Conservation (phyloP, 2,888 invertebrate genomes). For the Macrophya annulata region DNA sequence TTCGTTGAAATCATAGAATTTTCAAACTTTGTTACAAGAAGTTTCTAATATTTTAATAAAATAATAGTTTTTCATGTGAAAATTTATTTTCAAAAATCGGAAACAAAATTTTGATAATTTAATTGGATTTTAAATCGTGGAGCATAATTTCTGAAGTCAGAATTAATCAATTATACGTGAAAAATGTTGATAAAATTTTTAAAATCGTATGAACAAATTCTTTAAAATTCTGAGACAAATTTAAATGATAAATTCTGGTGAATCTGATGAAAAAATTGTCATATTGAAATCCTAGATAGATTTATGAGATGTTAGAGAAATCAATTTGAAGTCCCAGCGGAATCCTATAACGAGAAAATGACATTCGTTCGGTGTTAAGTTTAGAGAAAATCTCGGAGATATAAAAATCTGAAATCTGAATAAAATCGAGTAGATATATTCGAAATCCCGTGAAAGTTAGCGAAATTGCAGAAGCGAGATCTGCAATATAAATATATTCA, state of each 20-base stretch:
- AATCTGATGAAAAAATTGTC: neutral
- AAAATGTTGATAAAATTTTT: too few species aligned
- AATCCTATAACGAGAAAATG: neutral
- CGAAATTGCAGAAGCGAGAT: neutral
- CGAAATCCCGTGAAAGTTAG: neutral
- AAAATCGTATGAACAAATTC: neutral
- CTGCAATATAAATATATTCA: neutral
- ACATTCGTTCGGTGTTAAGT: neutral
- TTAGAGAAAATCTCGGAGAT: neutral
- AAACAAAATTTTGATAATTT: neutral
- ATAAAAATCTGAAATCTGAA: conserved; percentile 6
- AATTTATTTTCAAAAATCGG: neutral
- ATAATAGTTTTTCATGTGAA: neutral
- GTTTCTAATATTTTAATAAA: neutral
- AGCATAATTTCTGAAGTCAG: too few species aligned
- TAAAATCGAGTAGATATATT: neutral
- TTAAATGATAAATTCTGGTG: neutral
- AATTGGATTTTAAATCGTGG: neutral
- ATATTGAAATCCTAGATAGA: neutral
- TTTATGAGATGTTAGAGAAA: neutral
- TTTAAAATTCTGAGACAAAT: neutral
- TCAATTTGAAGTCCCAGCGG: neutral
- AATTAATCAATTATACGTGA: too few species aligned
- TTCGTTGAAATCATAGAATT: neutral
- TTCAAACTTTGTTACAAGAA: neutral